A percentile compares a stretch with the other conserved stretches of the same genome.
phyloP scores from a whole-genome alignment of 2,888 invertebrate genomes.

The Synergus gifuensis region DNA sequence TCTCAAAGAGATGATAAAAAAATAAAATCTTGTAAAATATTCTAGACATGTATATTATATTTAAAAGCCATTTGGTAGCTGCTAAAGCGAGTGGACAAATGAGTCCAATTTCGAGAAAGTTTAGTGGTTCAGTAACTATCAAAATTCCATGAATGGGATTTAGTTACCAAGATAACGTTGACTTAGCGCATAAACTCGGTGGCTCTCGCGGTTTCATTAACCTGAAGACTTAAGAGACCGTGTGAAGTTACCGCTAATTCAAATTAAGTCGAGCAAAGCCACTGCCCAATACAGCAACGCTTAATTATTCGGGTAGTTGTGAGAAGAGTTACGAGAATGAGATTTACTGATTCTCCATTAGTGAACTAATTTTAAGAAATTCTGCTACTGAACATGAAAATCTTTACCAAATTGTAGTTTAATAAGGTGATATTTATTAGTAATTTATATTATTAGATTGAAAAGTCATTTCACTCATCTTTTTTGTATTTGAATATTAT shows the following conservation, averaged over 20 bases:
- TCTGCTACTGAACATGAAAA: neutral
- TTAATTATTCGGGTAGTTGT: neutral
- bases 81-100: neutral
- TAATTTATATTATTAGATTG: too few relatives aligned
- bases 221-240: constrained; percentile 59
- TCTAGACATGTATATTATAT: too few relatives aligned
- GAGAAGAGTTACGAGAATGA: neutral
- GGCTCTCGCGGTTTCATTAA: constrained; percentile 64
- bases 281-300: constrained; percentile 59
- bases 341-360: neutral
- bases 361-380: neutral
- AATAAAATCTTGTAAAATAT: neutral
- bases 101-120: neutral
- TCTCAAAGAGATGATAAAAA: neutral
- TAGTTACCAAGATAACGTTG: constrained; percentile 43
- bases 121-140: constrained; percentile 24
- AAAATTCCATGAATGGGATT: constrained; percentile 41
- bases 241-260: constrained; percentile 63
- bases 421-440: too few relatives aligned
- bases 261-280: constrained; percentile 66
- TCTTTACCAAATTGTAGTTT: neutral
- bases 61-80: neutral
- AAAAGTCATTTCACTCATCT: too few relatives aligned
- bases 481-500: too few relatives aligned
- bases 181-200: constrained; percentile 51